phyloP scores from a whole-genome alignment of 2,113 vertebrate species.

The Garra rufa region DNA sequence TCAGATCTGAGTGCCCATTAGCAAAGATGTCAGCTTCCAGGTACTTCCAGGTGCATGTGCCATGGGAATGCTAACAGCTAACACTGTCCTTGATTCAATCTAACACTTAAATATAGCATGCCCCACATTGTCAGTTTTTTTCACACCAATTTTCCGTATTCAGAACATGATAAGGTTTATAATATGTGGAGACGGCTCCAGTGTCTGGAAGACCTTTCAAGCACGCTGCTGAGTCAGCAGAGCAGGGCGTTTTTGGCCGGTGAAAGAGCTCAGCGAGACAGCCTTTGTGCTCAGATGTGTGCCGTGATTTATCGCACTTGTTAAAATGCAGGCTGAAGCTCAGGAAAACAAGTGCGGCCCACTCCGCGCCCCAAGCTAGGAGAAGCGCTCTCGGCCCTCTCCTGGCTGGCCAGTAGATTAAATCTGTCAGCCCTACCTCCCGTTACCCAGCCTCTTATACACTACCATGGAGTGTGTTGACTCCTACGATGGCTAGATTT shows the following conservation, averaged over 20 bases:
- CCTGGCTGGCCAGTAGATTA: constrained; percentile 51
- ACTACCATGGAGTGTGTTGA: not conserved
- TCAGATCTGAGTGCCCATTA: not conserved
- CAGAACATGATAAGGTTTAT: constrained; percentile 2
- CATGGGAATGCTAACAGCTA: not conserved
- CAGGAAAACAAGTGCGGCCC: constrained; percentile 60
- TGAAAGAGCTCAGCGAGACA: constrained; percentile 41
- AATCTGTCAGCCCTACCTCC: constrained; percentile 46
- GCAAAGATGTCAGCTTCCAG: not conserved
- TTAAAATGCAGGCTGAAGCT: constrained; percentile 74
- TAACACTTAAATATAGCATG: not conserved
- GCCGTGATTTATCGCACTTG: constrained; percentile 73
- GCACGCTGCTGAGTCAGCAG: constrained; percentile 57
- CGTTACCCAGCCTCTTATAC: constrained; percentile 3
- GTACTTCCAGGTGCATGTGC: not conserved
- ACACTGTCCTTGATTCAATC: not conserved
- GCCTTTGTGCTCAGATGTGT: constrained; percentile 54
- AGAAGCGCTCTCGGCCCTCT: constrained; percentile 41
- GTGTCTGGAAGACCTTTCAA: constrained; percentile 55
- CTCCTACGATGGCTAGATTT: not conserved
- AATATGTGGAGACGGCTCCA: constrained; percentile 52
- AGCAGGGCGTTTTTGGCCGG: constrained; percentile 52
- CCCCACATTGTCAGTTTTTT: not conserved
- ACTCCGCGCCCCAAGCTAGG: constrained; percentile 46
- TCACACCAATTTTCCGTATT: constrained; percentile 47